Percentiles rank a stretch among this genome's conserved stretches.
phyloP scores from a whole-genome alignment of 2,888 invertebrate species.

The Odontocolon sp. region DNA sequence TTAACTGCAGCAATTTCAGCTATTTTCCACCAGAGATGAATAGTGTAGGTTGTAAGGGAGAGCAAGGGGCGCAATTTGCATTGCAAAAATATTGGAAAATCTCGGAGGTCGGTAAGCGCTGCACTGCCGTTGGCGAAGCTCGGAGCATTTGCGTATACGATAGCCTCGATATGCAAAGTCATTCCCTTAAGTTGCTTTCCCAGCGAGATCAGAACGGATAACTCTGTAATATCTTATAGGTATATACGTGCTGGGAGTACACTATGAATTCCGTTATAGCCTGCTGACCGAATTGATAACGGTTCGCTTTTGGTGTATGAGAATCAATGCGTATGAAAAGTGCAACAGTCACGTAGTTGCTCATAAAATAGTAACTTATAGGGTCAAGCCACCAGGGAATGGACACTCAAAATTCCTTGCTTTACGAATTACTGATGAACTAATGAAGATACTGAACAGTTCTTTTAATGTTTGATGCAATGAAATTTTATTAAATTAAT shows the following conservation, averaged over 20 bases:
- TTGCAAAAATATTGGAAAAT: constrained; percentile 44
- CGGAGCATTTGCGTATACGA: constrained; percentile 23
- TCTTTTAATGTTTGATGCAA: no score
- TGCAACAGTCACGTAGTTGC: no score
- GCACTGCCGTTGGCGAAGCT: background rate
- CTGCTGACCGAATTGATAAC: constrained; percentile 12
- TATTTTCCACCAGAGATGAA: constrained; percentile 21
- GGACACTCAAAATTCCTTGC: no score
- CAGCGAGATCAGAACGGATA: background rate
- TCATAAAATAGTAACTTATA: no score
- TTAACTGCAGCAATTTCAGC: constrained; percentile 28
- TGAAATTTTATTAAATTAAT: no score
- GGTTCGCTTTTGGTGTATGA: constrained; percentile 14
- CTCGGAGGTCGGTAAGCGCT: constrained; percentile 19
- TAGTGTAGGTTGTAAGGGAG: constrained; percentile 13
- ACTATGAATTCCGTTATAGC: constrained; percentile 6
- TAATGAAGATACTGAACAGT: no score
- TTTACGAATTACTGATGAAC: no score
- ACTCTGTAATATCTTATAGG: background rate
- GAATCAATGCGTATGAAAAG: no score
- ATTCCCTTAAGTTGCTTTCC: constrained; percentile 31
- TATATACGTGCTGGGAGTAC: background rate
- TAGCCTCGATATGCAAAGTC: constrained; percentile 35
- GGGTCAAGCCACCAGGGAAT: no score
- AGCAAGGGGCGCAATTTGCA: constrained; percentile 5